These are phyloP conservation scores for Drosophila pseudotakahashii DNA, from an alignment of 2,888 invertebrate species.

Conservation along the genomic window DNA sequence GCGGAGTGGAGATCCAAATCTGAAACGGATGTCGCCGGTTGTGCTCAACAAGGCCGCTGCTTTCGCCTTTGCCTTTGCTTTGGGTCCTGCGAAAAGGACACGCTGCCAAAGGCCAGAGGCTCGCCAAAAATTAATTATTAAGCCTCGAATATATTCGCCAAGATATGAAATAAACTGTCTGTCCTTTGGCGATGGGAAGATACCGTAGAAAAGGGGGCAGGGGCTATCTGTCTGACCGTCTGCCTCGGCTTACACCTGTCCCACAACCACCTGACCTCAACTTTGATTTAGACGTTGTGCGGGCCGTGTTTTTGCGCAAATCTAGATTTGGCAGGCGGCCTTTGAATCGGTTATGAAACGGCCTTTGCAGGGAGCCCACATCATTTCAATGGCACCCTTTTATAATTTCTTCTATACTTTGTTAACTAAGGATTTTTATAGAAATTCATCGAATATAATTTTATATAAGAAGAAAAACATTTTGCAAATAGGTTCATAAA, in stretches of 20 bases:
- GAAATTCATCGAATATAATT: too few relatives aligned
- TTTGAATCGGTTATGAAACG: neutral
- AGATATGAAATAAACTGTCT: constrained; percentile 33
- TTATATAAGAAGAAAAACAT: too few relatives aligned
- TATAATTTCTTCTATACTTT: too few relatives aligned
- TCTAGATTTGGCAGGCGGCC: neutral
- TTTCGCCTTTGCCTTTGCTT: constrained; percentile 1
- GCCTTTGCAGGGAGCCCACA: neutral
- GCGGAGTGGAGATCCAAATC: constrained; percentile 59
- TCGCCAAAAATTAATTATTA: constrained; percentile 48
- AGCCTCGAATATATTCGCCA: constrained; percentile 25
- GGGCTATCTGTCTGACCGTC: constrained; percentile 15
- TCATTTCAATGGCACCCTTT: neutral
- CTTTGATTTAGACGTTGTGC: constrained; percentile 9
- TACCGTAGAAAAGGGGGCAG: neutral
- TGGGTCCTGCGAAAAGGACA: constrained; percentile 16
- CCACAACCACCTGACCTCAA: constrained; percentile 9
- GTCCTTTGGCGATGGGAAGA: neutral
- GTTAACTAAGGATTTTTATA: too few relatives aligned
- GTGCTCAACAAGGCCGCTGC: constrained; percentile 43
- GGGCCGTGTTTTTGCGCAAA: neutral
- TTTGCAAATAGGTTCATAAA: too few relatives aligned
- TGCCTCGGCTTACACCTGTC: constrained; percentile 11
- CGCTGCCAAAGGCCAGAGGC: constrained; percentile 37
- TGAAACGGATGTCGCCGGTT: constrained; percentile 71